Evolutionary conservation across 1,140 invertebrate species (phyloP).

Genomic region (Metopolophium dirhodum): DNA sequence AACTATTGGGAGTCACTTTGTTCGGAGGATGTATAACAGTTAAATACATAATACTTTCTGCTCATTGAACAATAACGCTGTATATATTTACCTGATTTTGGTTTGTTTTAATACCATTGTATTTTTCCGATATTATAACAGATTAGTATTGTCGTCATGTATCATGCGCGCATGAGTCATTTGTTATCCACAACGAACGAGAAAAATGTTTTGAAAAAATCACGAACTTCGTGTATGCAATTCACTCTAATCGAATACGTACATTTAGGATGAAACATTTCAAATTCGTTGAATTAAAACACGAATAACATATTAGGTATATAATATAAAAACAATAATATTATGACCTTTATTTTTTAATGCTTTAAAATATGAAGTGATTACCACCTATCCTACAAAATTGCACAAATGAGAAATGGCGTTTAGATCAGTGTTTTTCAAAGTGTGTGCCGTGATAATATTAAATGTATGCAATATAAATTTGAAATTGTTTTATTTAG

Average conservation of each 20-base stretch:
- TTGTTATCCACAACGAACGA: neutral
- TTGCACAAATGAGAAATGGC: neutral
- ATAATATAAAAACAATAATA: neutral
- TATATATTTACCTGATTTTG: conserved; percentile 14
- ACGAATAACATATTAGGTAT: neutral
- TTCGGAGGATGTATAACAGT: neutral
- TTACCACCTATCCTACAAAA: neutral
- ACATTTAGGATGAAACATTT: neutral
- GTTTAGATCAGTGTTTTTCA: no score
- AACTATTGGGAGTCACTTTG: neutral
- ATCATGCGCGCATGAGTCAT: neutral
- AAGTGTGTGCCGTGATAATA: no score
- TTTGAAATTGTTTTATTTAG: no score
- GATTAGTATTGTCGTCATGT: neutral
- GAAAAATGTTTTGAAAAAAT: neutral
- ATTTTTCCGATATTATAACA: neutral
- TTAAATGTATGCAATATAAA: no score
- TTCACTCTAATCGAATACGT: neutral
- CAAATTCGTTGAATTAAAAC: neutral
- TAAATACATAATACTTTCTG: conserved; percentile 31
- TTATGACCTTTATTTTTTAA: neutral
- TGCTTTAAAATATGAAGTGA: neutral
- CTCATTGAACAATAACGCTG: neutral
- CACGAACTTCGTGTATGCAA: neutral
- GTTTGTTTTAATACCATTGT: conserved; percentile 25